A percentile compares a stretch with the other conserved stretches of the same genome.
These are phyloP conservation scores for Drosophila fulvimacula DNA, from an alignment of 2,888 invertebrate species.

Conservation along the genomic window DNA sequence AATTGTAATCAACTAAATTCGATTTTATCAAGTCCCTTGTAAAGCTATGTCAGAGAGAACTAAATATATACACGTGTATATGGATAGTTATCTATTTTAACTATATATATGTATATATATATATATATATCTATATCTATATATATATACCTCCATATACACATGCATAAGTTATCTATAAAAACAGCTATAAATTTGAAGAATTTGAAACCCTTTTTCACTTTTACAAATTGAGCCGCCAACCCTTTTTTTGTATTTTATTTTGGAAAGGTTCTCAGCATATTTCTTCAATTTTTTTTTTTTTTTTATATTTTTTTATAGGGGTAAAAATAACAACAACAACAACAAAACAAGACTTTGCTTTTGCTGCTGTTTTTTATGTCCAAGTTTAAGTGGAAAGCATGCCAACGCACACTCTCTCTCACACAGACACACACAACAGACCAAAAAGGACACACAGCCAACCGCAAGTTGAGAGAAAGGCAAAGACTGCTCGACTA, in stretches of 20 bases:
- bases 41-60: background rate
- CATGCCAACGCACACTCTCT: constrained; percentile 11
- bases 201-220: constrained; percentile 32
- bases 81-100: background rate
- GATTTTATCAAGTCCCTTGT: too few species aligned
- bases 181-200: constrained; percentile 54
- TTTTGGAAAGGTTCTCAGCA: constrained; percentile 9
- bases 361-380: constrained; percentile 26
- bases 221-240: constrained; percentile 41
- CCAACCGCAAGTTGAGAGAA: constrained; percentile 7
- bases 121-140: background rate
- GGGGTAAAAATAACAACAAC: background rate
- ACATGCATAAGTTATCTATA: background rate
- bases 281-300: constrained; percentile 29
- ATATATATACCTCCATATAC: background rate
- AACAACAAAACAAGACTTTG: constrained; percentile 12
- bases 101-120: background rate
- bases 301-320: constrained; percentile 39
- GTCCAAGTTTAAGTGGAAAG: constrained; percentile 20
- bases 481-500: constrained; percentile 6
- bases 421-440: constrained; percentile 19
- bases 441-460: constrained; percentile 24
- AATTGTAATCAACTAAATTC: too few species aligned
- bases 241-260: constrained; percentile 37
- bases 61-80: background rate